phyloP scores from a whole-genome alignment of 35 echinoderm and acorn worm species.

The Nesometra sesokonis region DNA sequence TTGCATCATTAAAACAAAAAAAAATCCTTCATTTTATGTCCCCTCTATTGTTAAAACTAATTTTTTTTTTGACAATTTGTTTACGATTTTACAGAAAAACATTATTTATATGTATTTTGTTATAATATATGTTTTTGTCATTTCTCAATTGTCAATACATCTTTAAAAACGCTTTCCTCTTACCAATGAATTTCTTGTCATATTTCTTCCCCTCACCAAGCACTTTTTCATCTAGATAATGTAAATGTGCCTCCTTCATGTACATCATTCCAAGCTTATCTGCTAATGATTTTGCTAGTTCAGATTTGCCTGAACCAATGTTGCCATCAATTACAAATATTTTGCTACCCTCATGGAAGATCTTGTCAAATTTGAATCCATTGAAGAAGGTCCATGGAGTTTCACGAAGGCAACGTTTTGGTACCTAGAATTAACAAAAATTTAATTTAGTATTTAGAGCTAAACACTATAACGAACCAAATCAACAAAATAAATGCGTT shows the following conservation, averaged over 20 bases:
- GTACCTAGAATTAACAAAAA: background rate
- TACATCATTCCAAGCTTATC: conserved; percentile 74
- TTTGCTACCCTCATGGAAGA: conserved; percentile 82
- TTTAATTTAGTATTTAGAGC: too few relatives aligned
- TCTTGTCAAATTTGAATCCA: conserved; percentile 66
- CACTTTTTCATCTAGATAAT: conserved; percentile 62
- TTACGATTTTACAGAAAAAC: too few relatives aligned
- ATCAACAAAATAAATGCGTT: too few relatives aligned
- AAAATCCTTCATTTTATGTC: too few relatives aligned
- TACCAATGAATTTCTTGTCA: conserved; percentile 78
- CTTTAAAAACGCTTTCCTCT: too few relatives aligned
- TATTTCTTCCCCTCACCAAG: conserved; percentile 53
- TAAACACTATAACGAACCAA: too few relatives aligned
- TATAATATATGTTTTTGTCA: too few relatives aligned
- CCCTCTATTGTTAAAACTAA: too few relatives aligned
- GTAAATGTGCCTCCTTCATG: conserved; percentile 57
- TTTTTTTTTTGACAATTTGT: too few relatives aligned
- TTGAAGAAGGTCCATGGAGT: conserved; percentile 30
- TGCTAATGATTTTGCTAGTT: conserved; percentile 54
- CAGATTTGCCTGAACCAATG: conserved; percentile 73
- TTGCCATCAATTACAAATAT: conserved; percentile 90
- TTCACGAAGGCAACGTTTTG: conserved; percentile 20
- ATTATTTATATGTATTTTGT: too few relatives aligned
- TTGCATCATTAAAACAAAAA: too few relatives aligned
- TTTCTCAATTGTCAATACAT: too few relatives aligned